Evolutionary conservation across 2,888 invertebrate species (phyloP).

Genomic region (Eurytoma adleriae): DNA sequence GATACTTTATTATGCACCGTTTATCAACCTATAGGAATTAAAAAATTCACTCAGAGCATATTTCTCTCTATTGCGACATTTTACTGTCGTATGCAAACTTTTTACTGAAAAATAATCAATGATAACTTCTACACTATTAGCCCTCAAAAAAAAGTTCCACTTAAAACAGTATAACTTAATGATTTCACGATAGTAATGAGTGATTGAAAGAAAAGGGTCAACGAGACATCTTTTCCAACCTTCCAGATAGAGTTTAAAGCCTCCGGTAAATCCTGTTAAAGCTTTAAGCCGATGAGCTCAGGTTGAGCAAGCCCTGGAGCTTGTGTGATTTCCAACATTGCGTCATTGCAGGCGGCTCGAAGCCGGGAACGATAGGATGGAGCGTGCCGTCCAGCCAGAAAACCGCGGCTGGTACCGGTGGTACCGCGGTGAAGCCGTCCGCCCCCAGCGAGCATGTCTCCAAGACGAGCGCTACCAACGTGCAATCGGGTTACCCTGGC

Average conservation of each 20-base stretch:
- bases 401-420: conserved; percentile 54
- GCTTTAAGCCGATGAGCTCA: conserved; percentile 2
- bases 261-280: conserved; percentile 11
- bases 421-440: conserved; percentile 65
- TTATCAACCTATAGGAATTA: too few relatives aligned
- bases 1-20: too few relatives aligned
- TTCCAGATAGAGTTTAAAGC: not conserved
- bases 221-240: too few relatives aligned
- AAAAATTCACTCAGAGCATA: too few relatives aligned
- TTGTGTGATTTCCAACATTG: not conserved
- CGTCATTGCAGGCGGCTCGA: conserved; percentile 60
- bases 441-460: conserved; percentile 67
- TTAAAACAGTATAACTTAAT: too few relatives aligned
- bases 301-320: not conserved
- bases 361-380: conserved; percentile 69
- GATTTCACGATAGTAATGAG: too few relatives aligned
- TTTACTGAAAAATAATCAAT: too few relatives aligned
- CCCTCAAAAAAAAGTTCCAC: too few relatives aligned
- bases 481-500: conserved; percentile 67
- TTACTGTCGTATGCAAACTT: too few relatives aligned
- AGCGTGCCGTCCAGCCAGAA: conserved; percentile 65
- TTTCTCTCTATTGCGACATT: too few relatives aligned
- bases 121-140: too few relatives aligned
- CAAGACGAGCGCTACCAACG: conserved; percentile 70
- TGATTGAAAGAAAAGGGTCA: too few relatives aligned